Percentiles rank a stretch among this genome's conserved stretches.
Evolutionary conservation across 37 sponge, comb jelly and placozoan species (phyloP).

Genomic region (Ephydatia muelleri): DNA sequence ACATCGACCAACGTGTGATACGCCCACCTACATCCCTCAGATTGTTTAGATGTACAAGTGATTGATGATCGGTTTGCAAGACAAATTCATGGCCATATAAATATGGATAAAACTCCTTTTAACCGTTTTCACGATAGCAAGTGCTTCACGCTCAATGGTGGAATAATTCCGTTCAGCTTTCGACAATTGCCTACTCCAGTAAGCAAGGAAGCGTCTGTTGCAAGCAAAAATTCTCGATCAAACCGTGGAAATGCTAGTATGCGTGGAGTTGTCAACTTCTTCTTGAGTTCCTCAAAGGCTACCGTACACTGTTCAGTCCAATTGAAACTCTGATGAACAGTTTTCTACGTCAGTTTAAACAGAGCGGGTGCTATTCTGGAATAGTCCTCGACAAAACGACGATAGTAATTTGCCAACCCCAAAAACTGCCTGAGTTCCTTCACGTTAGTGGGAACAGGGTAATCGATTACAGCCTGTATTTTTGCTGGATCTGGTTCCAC

Average conservation of each 20-base stretch:
- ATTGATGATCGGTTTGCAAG: constrained; percentile 40
- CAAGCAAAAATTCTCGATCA: background rate
- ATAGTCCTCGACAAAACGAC: constrained; percentile 24
- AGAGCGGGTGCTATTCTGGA: constrained; percentile 34
- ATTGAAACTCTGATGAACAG: background rate
- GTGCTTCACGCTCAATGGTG: constrained; percentile 37
- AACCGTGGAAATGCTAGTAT: constrained; percentile 34
- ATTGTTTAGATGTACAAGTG: constrained; percentile 6
- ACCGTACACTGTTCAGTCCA: constrained; percentile 23
- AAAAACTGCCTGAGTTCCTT: constrained; percentile 3
- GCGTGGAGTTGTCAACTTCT: constrained; percentile 9
- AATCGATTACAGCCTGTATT: too few species aligned
- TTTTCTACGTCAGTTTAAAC: constrained; percentile 25
- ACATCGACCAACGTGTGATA: constrained; percentile 17
- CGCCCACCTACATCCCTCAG: constrained; percentile 14
- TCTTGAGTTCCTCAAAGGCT: constrained; percentile 43
- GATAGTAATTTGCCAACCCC: constrained; percentile 37
- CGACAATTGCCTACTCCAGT: constrained; percentile 36
- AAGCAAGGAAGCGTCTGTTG: constrained; percentile 40
- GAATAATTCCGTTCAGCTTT: constrained; percentile 42
- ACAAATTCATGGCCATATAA: constrained; percentile 35
- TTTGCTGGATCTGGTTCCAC: too few species aligned
- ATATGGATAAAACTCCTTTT: constrained; percentile 46
- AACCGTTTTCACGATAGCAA: constrained; percentile 22
- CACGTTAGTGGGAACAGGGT: too few species aligned